phyloP scores from a whole-genome alignment of 2,797 vertebrate species.

The Trichosurus vulpecula region DNA sequence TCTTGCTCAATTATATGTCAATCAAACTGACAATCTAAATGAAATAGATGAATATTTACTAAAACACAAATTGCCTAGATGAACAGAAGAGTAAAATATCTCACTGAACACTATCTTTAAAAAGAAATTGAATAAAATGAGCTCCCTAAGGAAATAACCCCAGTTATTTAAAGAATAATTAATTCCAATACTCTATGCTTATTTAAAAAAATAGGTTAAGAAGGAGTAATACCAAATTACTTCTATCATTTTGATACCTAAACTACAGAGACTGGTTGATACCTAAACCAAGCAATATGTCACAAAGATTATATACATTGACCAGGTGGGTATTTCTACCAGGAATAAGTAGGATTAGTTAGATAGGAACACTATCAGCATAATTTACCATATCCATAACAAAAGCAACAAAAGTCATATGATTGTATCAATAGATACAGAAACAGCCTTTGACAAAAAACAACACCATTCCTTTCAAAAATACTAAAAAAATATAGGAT shows the following conservation, averaged over 20 bases:
- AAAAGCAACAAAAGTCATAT: not conserved
- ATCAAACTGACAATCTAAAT: not conserved
- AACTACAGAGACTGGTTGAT: not conserved
- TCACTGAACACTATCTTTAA: too few relatives aligned
- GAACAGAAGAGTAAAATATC: not conserved
- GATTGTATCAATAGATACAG: not conserved
- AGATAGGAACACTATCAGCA: not conserved
- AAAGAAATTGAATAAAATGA: too few relatives aligned
- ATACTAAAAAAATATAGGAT: not conserved
- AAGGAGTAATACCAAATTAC: not conserved
- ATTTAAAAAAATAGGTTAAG: not conserved
- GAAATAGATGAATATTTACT: not conserved
- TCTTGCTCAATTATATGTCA: not conserved
- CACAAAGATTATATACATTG: not conserved
- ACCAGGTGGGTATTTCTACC: not conserved
- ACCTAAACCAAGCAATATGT: not conserved
- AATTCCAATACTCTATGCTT: not conserved
- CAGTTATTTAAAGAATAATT: not conserved
- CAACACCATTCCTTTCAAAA: not conserved
- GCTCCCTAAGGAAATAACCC: too few relatives aligned
- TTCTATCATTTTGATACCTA: not conserved
- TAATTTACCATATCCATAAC: not conserved
- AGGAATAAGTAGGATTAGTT: not conserved
- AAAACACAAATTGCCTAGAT: not conserved
- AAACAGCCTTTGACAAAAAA: not conserved